Percentiles rank a stretch among this genome's conserved stretches.
Conservation (phyloP, 2,888 invertebrate species). For the Cosmorhoe ocellata region DNA sequence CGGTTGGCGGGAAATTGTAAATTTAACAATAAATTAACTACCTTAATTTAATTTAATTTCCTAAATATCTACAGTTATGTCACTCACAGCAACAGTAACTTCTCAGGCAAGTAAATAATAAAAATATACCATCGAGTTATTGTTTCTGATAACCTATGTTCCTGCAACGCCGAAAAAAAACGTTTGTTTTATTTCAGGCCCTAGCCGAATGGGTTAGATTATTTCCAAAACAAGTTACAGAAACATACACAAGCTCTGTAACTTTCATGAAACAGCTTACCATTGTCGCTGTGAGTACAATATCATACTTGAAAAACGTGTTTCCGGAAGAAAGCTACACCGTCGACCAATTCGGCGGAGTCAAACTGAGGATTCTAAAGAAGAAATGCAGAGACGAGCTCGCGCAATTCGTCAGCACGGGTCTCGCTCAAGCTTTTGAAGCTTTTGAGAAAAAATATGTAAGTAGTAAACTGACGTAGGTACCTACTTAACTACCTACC, state of each 20-base stretch:
- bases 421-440: conserved; percentile 62
- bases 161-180: background rate
- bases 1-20: background rate
- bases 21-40: too few species aligned
- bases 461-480: too few species aligned
- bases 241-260: conserved; percentile 64
- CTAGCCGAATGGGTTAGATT: conserved; percentile 59
- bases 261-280: conserved; percentile 72
- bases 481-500: conserved; percentile 12
- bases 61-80: background rate
- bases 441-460: conserved; percentile 74
- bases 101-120: conserved; percentile 41
- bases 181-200: conserved; percentile 39
- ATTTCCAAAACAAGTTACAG: conserved; percentile 59
- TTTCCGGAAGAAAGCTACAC: conserved; percentile 60
- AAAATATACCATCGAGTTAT: too few species aligned
- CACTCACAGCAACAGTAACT: conserved; percentile 35
- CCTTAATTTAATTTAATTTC: background rate
- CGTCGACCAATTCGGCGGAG: conserved; percentile 53
- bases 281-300: conserved; percentile 59
- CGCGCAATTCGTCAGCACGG: conserved; percentile 62
- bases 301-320: conserved; percentile 59
- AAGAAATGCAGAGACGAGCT: conserved; percentile 58
- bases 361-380: conserved; percentile 57
- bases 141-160: too few species aligned